Percentiles rank a stretch among this genome's conserved stretches.
phyloP scores from a whole-genome alignment of 2,113 vertebrate genomes.

The Trochalopteron elliotii region DNA sequence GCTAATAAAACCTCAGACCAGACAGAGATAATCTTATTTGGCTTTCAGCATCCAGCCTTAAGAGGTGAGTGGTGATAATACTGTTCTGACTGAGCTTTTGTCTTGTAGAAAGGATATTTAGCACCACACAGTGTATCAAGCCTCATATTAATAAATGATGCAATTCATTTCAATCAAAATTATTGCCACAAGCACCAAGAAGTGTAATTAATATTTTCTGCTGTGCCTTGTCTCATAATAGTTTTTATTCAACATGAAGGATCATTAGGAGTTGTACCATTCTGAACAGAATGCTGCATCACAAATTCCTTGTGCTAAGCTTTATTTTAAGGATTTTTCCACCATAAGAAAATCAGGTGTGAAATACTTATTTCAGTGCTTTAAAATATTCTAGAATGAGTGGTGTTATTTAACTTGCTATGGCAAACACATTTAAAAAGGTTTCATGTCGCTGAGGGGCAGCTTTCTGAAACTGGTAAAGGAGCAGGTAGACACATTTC shows the following conservation, averaged over 20 bases:
- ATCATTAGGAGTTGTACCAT: neutral
- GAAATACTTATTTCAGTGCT: neutral
- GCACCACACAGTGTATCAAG: neutral
- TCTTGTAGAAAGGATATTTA: neutral
- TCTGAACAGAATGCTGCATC: neutral
- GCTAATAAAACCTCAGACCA: neutral
- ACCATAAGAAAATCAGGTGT: neutral
- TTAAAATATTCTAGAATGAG: neutral
- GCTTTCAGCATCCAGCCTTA: neutral
- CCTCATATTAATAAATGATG: conserved; percentile 10
- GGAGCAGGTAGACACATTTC: neutral
- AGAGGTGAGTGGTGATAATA: neutral
- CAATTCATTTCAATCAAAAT: neutral
- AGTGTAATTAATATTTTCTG: conserved; percentile 29
- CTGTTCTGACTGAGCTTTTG: neutral
- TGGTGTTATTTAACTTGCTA: neutral
- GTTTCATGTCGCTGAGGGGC: neutral
- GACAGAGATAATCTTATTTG: neutral
- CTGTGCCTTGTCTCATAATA: neutral
- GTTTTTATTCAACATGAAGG: neutral
- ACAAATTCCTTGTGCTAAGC: neutral
- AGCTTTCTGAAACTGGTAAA: neutral
- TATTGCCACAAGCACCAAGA: conserved; percentile 20
- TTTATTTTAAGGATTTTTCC: neutral
- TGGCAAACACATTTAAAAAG: neutral